Base-by-base conservation (phyloP, 2,797 vertebrate genomes). In the Arctocebus calabarensis region DNA sequence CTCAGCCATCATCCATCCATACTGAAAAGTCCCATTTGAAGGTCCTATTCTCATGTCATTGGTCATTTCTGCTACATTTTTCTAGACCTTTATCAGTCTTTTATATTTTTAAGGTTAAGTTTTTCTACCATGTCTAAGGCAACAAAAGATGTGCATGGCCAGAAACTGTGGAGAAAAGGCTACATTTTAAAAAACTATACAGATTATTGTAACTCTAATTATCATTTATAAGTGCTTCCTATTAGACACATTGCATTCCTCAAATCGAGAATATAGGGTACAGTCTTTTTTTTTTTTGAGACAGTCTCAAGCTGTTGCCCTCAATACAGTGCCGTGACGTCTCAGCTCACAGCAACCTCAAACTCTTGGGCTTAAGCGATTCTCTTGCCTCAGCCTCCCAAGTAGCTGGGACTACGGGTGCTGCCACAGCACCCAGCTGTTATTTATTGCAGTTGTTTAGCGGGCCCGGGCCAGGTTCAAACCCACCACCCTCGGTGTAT, bases 51-150 rank as follows among this genome's bases (percentile, higher is more conserved):
- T 94, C 61, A 91, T 84, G 84, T 92, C 78, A 37, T 90, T 68
- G 32, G 88, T 95, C 92, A 95, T 96, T 95, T 95, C 61, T 48
- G 40, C 57, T 85, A 75, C 43, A 75, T 90, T 84, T 93, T 93
- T 62, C 34, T 88, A 86, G 45, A 71, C 29, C 75, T 87, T 89
- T 77, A 73, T 68, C 57, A 73, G 23, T 48, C 61, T 59, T 43
- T 73, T 75, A 59, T 22, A 43, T 61, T 93, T 94, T 84, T 77
- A 90, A 93, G 59, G 59, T 59, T 59, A 90, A 25, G 0, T 84
- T 92, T 81, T 74, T 64, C n/a, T 79, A 14, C 74, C 85, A 20
- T 34, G 29, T 62, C 84, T 20, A 75, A 88, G 40, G 79, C 3
- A 92, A 78, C n/a, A 48, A 70, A 90, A 10, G n/a, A 34, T 27